Percentiles rank a stretch among this genome's conserved stretches.
Conservation (phyloP, 2,888 invertebrate species). For the Chesias legatella region DNA sequence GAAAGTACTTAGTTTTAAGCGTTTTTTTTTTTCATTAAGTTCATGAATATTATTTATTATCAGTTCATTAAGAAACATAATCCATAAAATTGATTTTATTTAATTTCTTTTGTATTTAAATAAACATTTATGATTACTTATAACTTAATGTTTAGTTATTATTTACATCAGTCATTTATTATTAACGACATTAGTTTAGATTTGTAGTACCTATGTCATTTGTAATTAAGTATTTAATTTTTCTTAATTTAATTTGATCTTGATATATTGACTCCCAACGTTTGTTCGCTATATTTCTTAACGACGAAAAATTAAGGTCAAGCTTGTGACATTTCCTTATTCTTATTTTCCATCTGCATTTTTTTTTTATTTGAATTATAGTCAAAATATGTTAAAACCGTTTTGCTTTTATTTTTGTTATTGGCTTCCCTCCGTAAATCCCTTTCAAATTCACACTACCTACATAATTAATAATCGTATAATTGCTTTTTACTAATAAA, state of each 20-base stretch:
- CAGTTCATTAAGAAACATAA: constrained; percentile 77
- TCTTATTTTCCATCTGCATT: constrained; percentile 80
- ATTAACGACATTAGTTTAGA: constrained; percentile 72
- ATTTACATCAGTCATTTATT: constrained; percentile 72
- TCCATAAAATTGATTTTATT: constrained; percentile 77
- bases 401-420: constrained; percentile 60
- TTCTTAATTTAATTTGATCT: constrained; percentile 77
- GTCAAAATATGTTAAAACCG: constrained; percentile 74
- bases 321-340: constrained; percentile 77
- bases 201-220: constrained; percentile 74
- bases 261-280: constrained; percentile 66
- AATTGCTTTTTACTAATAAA: too few species aligned
- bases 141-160: constrained; percentile 55
- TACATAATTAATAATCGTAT: too few species aligned
- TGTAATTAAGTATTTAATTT: constrained; percentile 80
- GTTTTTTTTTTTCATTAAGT: constrained; percentile 71
- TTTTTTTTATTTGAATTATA: constrained; percentile 78
- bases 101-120: constrained; percentile 79
- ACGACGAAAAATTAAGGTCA: constrained; percentile 71
- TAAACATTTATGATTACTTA: constrained; percentile 67
- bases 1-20: constrained; percentile 65
- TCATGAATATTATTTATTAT: constrained; percentile 80
- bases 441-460: constrained; percentile 16
- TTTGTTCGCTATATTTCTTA: constrained; percentile 56
- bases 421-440: constrained; percentile 32